Evolutionary conservation across 1,140 invertebrate genomes (phyloP).

Genomic region (Zeugodacus cucurbitae): DNA sequence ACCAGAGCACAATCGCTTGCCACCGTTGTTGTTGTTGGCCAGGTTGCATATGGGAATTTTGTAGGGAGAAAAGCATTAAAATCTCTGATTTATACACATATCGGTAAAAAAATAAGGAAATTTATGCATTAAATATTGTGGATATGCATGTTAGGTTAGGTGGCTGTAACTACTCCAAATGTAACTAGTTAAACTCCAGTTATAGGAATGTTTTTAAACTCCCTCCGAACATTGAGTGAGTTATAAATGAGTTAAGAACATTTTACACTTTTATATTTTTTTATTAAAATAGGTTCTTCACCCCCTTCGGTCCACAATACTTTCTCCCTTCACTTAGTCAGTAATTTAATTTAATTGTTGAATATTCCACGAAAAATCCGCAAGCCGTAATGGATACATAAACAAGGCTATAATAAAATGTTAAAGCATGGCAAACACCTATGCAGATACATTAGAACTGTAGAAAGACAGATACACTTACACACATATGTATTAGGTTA

Average conservation of each 20-base stretch:
- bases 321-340: neutral
- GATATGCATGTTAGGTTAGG: neutral
- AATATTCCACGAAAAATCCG: neutral
- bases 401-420: neutral
- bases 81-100: too few species aligned
- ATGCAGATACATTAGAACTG: neutral
- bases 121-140: neutral
- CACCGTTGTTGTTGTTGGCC: neutral
- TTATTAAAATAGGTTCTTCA: neutral
- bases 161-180: too few species aligned
- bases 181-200: too few species aligned
- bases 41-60: constrained; percentile 5
- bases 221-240: too few species aligned
- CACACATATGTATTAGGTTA: too few species aligned
- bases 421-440: neutral
- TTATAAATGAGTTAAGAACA: too few species aligned
- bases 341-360: neutral
- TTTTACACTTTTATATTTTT: too few species aligned
- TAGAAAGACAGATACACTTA: neutral
- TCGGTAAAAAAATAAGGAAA: too few species aligned
- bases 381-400: neutral
- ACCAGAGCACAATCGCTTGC: neutral
- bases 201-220: too few species aligned
- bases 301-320: neutral
- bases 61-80: neutral